Evolutionary conservation across 2,888 invertebrate species (phyloP), one percentile per base, ranked within the genome.

Genomic region (Hipparchia sbordonii): DNA sequence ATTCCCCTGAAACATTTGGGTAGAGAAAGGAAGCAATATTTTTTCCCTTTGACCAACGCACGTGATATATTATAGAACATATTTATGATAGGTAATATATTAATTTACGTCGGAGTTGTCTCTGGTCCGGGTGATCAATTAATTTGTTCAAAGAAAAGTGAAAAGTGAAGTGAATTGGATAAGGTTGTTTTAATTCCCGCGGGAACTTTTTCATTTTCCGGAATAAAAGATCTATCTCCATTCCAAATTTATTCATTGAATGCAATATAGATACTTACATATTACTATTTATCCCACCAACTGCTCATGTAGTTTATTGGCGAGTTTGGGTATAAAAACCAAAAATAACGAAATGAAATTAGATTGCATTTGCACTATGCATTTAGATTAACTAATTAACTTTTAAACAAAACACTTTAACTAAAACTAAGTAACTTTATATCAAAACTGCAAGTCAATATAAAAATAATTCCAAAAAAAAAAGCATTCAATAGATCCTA

Each of bases 1-100:
- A 81, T 80, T 80, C 74, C 79, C 81, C 76, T 81, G 80, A 85
- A 85, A 86, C 83, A 84, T 85, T 84, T 67, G 72, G 74, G 75
- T 67, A 71, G 48, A 65, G 72, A 67, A 76, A 73, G 71, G 77
- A 80, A 76, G 76, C 70, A 65, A 74, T 77, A 78, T 48, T 61
- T 80, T 81, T 82, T 79, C 80, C 80, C 78, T 82, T 75, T 71
- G 57, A 71, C 67, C 67, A 71, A 73, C 73, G 67, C 72, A 74
- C 73, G 77, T 78, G 76, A 80, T 80, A 80, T 82, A 77, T 77
- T 57, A 73, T 71, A 71, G 70, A 75, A 72, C 71, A 56, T 76
- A 74, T 76, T 72, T 76, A 70, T 73, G 73, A 78, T 76, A 74
- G 79, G 74, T 71, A 70, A 68, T 73, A 75, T 71, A 65, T 79